These are phyloP conservation scores for Percopsis omiscomaycus DNA, from an alignment of 2,797 vertebrate genomes.

Conservation along the genomic window DNA sequence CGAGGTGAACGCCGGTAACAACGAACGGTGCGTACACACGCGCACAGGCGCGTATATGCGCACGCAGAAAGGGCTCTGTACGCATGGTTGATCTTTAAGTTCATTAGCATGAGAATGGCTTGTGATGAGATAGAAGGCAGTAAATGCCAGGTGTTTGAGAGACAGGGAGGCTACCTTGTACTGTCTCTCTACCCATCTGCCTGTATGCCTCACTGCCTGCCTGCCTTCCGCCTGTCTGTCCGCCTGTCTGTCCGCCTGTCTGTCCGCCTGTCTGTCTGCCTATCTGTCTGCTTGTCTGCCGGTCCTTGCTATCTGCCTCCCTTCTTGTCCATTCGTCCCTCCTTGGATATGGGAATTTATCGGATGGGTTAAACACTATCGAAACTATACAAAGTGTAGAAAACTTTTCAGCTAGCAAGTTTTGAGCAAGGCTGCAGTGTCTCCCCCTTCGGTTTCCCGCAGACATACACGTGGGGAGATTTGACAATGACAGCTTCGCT, in stretches of 20 bases:
- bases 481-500: slow-evolving; percentile 68
- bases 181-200: slow-evolving; percentile 17
- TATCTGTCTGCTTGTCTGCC: not conserved
- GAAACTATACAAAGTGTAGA: slow-evolving; percentile 48
- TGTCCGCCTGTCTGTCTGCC: not conserved
- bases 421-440: slow-evolving; percentile 56
- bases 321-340: slow-evolving; percentile 17
- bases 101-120: slow-evolving; percentile 78
- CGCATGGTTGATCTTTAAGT: slow-evolving; percentile 69
- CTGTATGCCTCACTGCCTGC: slow-evolving; percentile 4
- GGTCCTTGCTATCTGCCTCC: slow-evolving; percentile 10
- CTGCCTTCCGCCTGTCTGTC: slow-evolving; percentile 8
- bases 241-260: slow-evolving; percentile 32
- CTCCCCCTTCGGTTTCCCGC: slow-evolving; percentile 55
- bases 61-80: slow-evolving; percentile 19
- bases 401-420: slow-evolving; percentile 62
- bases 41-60: slow-evolving; percentile 18
- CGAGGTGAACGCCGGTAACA: slow-evolving; percentile 32
- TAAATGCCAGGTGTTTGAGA: slow-evolving; percentile 60
- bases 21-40: slow-evolving; percentile 15
- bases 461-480: slow-evolving; percentile 63
- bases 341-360: slow-evolving; percentile 28
- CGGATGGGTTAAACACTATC: slow-evolving; percentile 63
- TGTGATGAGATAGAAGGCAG: slow-evolving; percentile 67
- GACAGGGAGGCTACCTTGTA: slow-evolving; percentile 15